Evolutionary conservation across 1,140 invertebrate genomes (phyloP), one percentile per base, ranked within the genome.

Genomic region (Oreohelix idahoensis): DNA sequence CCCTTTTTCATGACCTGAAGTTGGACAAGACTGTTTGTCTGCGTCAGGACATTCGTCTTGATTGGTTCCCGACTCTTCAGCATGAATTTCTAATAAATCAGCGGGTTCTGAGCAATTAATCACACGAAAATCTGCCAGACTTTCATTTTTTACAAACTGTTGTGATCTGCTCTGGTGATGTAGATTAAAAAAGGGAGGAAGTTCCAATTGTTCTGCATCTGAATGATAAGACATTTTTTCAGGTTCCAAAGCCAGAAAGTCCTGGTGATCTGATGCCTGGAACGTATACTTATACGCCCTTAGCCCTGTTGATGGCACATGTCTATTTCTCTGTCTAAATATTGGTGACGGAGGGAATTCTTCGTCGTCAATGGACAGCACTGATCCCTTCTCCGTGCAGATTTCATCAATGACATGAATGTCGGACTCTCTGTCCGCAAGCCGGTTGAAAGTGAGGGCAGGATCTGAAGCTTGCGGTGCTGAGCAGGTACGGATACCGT

Each of bases 221-320:
- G 45, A 78, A 10, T 78, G 49, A 58, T 32, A 78, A 35, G 75
- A 53, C 11, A 58, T 58, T 1, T 78, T 45, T 32, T 29, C 26
- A 42, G 75, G 53, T 11, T 78, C 49, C 2, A 49, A 13, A 29
- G 74, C 45, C 45, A 58, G 75, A 45, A 78, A 78, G n/a, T 78
- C 75, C 35, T 45, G 75, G 29, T 78, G 49, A 39, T 78, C 53
- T 10, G 49, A 58, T 5, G 75, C 49, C 39, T 49, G n/a, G 32
- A 58, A 29, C 15, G 53, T 26, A 5, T 38, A 78, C 15, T 78
- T 39, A 13, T 23, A 32, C 1, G n/a, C 10, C 32, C 32, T 4
- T 8, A 45, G 13, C n/a, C n/a, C 13, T 51, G 75, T 1, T 51
- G 69, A 35, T 15, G 53, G 29, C 20, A 58, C 32, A 29, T 26